A percentile compares a stretch with the other conserved stretches of the same genome.
Conservation (phyloP, 2,113 vertebrate species). For the Paraplagusia blochii region DNA sequence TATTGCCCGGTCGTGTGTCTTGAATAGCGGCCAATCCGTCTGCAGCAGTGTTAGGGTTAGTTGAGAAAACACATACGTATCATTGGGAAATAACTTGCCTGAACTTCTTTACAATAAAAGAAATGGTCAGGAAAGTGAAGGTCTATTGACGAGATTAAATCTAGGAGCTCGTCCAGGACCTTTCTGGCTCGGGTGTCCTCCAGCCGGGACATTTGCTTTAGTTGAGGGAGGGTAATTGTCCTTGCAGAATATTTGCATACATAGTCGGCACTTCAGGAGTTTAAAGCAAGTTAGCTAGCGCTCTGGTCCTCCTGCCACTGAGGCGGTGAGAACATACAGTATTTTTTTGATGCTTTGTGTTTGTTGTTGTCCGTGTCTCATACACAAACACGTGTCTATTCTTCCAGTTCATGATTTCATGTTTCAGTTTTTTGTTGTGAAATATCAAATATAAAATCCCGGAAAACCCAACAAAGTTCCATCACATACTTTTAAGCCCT, state of each 20-base stretch:
- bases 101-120: constrained; percentile 53
- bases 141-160: constrained; percentile 64
- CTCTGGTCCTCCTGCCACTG: not conserved
- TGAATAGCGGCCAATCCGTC: constrained; percentile 54
- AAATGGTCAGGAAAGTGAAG: constrained; percentile 58
- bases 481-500: no score
- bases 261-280: constrained; percentile 45
- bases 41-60: constrained; percentile 44
- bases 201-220: constrained; percentile 55
- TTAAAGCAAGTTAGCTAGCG: no score
- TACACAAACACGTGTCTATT: no score
- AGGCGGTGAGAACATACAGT: constrained; percentile 2
- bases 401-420: no score
- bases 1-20: constrained; percentile 66
- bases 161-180: constrained; percentile 63
- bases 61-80: constrained; percentile 49
- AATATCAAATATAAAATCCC: no score
- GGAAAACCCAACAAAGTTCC: no score
- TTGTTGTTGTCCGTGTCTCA: constrained; percentile 46
- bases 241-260: constrained; percentile 35
- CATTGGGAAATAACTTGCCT: constrained; percentile 59
- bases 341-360: no score
- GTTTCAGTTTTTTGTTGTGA: no score
- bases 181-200: constrained; percentile 48
- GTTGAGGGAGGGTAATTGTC: constrained; percentile 22